Conservation (phyloP, 2,797 vertebrate genomes). For the Microctenopoma lineatum region DNA sequence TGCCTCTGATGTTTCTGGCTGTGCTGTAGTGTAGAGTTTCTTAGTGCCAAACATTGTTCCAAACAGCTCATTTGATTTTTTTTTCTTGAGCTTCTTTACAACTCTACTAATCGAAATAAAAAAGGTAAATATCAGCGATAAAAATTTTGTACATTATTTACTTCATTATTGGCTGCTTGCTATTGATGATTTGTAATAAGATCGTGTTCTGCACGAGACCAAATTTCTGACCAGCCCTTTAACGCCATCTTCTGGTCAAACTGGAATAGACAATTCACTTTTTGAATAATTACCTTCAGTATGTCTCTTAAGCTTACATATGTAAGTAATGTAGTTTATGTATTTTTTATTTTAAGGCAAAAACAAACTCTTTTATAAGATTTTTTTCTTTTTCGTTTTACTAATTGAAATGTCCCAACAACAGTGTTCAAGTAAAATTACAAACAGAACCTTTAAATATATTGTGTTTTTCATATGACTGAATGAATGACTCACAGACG, state of each 20-base stretch:
- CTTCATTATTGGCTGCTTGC: not conserved
- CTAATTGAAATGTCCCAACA: not conserved
- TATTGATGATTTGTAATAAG: not conserved
- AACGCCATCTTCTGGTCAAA: conserved; percentile 58
- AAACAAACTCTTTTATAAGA: not conserved
- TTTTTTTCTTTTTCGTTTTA: not conserved
- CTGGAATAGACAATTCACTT: not conserved
- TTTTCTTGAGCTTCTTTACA: no score
- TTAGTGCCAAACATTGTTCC: not conserved
- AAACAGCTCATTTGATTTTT: not conserved
- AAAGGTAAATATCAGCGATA: no score
- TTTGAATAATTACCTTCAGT: no score
- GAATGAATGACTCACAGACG: not conserved
- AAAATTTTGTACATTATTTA: not conserved
- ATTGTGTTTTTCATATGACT: no score
- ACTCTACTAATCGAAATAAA: no score
- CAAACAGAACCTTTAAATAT: not conserved
- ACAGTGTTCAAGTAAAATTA: not conserved
- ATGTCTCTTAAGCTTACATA: not conserved
- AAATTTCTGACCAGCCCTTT: not conserved
- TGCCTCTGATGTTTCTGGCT: not conserved
- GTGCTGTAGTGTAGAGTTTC: not conserved
- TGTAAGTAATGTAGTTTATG: no score
- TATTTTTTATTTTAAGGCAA: not conserved
- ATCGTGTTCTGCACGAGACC: not conserved